Base-by-base conservation (phyloP, 2,113 vertebrate genomes). In the Pollimyrus isidori region DNA sequence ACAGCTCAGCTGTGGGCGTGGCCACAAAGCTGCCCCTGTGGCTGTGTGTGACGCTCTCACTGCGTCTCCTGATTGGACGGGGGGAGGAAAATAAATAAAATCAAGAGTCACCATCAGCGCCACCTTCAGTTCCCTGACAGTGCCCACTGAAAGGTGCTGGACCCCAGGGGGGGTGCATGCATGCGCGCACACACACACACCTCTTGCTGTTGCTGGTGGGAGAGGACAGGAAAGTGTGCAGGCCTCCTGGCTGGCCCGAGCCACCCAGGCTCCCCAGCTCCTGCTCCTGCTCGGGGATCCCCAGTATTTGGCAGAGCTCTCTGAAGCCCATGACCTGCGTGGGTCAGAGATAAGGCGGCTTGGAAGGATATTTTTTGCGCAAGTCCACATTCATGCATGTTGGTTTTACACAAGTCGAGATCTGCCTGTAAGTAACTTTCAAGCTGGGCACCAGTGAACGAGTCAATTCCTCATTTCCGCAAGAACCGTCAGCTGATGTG, bases 1-100 rank as follows among this genome's bases (percentile, higher is more conserved):
- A 99, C 30, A 99, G 95, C 92, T 99, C 98, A 0, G 97, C 97
- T 0, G 97, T 99, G 62, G 98, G 98, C 0, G 98, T 99, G 91
- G 97, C 97, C 87, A 98, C 96, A 30, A 98, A 97, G 92, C 97
- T 97, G 89, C 96, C 96, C 89, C 98, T 93, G 93, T 97, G 95
- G 4, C 95, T 94, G 92, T 97, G 97, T 90, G 97, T 93, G 92
- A 93, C 93, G 50, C 97, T 97, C 91, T 99, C 97, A 2, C 96
- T 94, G 89, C 97, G 97, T 95, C 98, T 99, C 95, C 98, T 99
- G 17, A 17, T 53, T 10, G 10, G 10, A 39, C 87, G 89, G 90
- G 90, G 76, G 42, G 88, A 88, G 13, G n/a, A 1, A 1, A 4
- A 52, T 4, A 42, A 86, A 39, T 4, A 42, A 86, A 39, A 7